These are phyloP conservation scores for Spodoptera littoralis DNA, from an alignment of 2,888 invertebrate species.

Conservation along the genomic window DNA sequence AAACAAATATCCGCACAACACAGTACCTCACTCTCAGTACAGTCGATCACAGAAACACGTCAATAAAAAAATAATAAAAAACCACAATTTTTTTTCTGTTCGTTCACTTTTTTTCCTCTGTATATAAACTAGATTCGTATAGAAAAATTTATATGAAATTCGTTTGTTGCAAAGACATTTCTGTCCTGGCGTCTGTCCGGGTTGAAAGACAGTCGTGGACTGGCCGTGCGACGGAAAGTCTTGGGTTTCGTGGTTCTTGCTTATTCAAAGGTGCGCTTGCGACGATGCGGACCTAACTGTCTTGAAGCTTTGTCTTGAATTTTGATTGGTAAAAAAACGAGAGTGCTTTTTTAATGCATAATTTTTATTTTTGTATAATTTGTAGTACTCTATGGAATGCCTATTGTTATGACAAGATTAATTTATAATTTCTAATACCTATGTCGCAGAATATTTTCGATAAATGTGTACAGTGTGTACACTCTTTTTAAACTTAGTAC, in stretches of 20 bases:
- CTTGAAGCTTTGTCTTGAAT: conserved; percentile 82
- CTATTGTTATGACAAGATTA: background rate
- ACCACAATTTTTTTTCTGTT: conserved; percentile 37
- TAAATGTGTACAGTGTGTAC: too few relatives aligned
- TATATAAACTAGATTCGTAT: conserved; percentile 62
- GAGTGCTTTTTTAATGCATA: conserved; percentile 71
- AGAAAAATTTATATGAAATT: conserved; percentile 61
- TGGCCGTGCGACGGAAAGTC: conserved; percentile 78
- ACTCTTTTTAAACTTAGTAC: too few relatives aligned
- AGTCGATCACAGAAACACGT: conserved; percentile 57
- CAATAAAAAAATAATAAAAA: conserved; percentile 38
- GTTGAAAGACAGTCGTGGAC: conserved; percentile 84
- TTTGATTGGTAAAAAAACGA: conserved; percentile 81
- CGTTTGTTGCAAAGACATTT: conserved; percentile 60
- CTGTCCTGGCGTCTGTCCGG: conserved; percentile 82
- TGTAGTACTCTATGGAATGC: conserved; percentile 21
- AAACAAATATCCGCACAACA: conserved; percentile 64
- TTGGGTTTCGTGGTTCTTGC: conserved; percentile 72
- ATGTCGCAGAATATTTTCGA: too few relatives aligned
- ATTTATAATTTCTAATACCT: too few relatives aligned
- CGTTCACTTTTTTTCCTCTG: conserved; percentile 50
- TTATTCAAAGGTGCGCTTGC: conserved; percentile 80
- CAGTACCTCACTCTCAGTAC: conserved; percentile 56
- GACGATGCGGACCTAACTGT: conserved; percentile 80
- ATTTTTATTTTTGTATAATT: conserved; percentile 48